phyloP scores from a whole-genome alignment of 2,113 vertebrate genomes.

The Etia nguti region DNA sequence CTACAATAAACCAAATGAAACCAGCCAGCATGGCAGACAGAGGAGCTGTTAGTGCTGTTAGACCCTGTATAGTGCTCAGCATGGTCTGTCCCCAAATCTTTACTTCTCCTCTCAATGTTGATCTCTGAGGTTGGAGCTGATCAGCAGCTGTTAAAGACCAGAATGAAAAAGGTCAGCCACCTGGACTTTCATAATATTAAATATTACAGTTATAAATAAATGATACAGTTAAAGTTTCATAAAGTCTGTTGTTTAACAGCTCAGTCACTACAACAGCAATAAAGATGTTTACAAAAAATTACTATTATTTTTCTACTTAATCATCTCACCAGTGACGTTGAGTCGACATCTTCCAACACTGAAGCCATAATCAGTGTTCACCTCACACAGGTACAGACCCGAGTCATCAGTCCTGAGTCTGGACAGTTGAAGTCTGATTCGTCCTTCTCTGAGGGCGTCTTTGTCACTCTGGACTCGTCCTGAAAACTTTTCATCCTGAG shows the following conservation, averaged over 20 bases:
- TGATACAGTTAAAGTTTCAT: not conserved
- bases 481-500: too few relatives aligned
- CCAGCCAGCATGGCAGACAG: not conserved
- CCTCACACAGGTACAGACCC: not conserved
- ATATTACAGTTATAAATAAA: not conserved
- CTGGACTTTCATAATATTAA: not conserved
- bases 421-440: accelerated
- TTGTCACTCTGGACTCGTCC: too few relatives aligned
- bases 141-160: not conserved
- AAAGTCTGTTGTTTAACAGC: accelerated
- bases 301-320: not conserved
- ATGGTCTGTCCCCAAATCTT: accelerated
- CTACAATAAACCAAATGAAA: not conserved
- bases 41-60: not conserved
- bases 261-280: not conserved
- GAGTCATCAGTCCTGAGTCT: not conserved
- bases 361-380: accelerated
- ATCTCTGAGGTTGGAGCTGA: not conserved
- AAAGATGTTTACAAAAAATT: not conserved
- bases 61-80: not conserved
- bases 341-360: not conserved
- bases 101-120: not conserved
- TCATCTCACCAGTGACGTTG: not conserved
- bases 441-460: not conserved
- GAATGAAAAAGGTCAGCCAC: accelerated